Evolutionary conservation across 2,888 invertebrate genomes (phyloP).

Genomic region (Syrista parreyssii): DNA sequence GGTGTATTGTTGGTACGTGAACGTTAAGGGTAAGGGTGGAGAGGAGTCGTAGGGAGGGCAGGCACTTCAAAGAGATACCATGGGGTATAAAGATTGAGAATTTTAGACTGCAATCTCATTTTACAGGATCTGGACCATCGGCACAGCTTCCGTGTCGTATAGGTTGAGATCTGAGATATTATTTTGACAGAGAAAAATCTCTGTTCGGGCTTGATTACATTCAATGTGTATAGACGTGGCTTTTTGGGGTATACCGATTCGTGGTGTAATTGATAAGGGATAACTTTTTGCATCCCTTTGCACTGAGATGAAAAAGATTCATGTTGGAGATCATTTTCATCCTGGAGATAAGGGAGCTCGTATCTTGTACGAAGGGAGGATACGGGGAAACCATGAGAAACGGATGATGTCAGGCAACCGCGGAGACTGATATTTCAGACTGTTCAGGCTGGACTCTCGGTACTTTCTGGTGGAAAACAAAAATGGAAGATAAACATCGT

Average conservation of each 20-base stretch:
- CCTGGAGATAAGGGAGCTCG: neutral
- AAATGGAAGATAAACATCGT: neutral
- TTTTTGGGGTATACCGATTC: neutral
- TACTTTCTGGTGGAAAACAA: neutral
- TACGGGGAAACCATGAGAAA: neutral
- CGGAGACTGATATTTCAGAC: neutral
- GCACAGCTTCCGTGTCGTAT: neutral
- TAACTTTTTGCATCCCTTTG: neutral
- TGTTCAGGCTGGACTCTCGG: neutral
- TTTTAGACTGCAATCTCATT: neutral
- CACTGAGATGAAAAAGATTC: neutral
- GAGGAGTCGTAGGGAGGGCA: too few species aligned
- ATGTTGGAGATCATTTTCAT: neutral
- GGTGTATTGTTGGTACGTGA: neutral
- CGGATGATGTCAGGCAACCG: neutral
- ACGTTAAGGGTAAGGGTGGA: neutral
- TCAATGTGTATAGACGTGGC: neutral
- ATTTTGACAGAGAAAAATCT: neutral
- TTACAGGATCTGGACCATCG: neutral
- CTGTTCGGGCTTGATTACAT: neutral
- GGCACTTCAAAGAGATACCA: neutral
- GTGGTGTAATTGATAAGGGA: neutral
- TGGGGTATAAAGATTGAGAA: neutral
- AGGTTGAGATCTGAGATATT: neutral
- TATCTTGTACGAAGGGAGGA: neutral